Evolutionary conservation across 2,888 invertebrate genomes (phyloP), one percentile per base, ranked within the genome.

Genomic region (Magallana nippona): DNA sequence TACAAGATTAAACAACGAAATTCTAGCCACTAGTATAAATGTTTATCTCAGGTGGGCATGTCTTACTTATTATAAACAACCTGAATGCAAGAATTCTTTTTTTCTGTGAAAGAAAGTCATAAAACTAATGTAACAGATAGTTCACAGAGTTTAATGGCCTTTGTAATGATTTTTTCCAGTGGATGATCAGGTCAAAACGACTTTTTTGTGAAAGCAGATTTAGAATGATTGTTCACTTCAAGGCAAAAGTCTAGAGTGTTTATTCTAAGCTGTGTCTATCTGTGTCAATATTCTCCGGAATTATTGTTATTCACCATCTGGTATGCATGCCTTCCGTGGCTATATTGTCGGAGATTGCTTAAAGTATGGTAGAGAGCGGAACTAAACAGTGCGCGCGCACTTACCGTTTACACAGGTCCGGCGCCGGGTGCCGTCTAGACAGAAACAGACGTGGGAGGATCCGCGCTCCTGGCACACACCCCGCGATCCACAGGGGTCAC

Each of bases 381-480:
- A 44, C 44, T 44, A 10, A 0, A 44, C 44, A 44, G 8, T 44
- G 44, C 44, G 44, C 5, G 44, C 44, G 44, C 44, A 44, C 81
- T 84, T 63, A 89, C 90, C 86, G 11, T 87, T 83, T 10, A 83
- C 79, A 78, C 90, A 90, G 19, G 86, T 84, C 13, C 83, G 83
- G 10, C 88, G 80, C 13, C 58, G 62, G 1, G 89, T 86, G 57
- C 86, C 86, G 78, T 90, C 89, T 22, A 84, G 85, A 78, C 90
- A 90, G 3, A 83, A 44, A 57, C 90, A 90, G 10, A 87, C 63
- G 79, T 89, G 85, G 82, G 84, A 83, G 62, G 86, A 84, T 22
- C 85, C 87, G n/a, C 62, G 32, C 32, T 82, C 83, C 55, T 80
- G 58, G 78, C 90, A 90, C 15, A 56, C 82, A 57, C 89, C 88